Evolutionary conservation across 2,888 invertebrate genomes (phyloP).

Genomic region (Ectemnius cavifrons): DNA sequence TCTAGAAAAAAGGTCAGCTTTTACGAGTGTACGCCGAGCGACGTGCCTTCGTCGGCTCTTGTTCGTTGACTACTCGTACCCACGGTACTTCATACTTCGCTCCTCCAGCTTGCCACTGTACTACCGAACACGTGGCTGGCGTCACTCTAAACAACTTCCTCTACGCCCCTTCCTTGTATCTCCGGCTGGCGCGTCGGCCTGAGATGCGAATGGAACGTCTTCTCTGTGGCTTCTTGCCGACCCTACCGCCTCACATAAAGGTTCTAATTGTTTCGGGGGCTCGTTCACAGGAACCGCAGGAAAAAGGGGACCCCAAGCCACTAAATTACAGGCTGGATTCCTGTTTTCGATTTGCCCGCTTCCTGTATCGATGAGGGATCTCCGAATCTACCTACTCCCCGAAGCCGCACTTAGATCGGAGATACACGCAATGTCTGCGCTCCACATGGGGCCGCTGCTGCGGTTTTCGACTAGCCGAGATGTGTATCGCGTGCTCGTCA

Average conservation of each 20-base stretch:
- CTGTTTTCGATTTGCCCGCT: slow-evolving; percentile 51
- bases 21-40: slow-evolving; percentile 28
- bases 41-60: slow-evolving; percentile 5
- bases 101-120: slow-evolving; percentile 15
- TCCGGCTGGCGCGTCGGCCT: slow-evolving; percentile 14
- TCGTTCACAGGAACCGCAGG: slow-evolving; percentile 30
- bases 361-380: slow-evolving; percentile 39
- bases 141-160: slow-evolving; percentile 63
- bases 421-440: not conserved
- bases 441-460: not conserved
- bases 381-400: not conserved
- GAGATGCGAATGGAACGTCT: slow-evolving; percentile 38
- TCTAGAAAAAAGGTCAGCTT: slow-evolving; percentile 39
- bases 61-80: slow-evolving; percentile 27
- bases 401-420: not conserved
- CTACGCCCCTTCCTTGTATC: slow-evolving; percentile 23
- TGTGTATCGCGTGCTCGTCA: not conserved
- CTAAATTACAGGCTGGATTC: slow-evolving; percentile 46
- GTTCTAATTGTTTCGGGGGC: slow-evolving; percentile 67
- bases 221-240: slow-evolving; percentile 56
- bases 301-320: slow-evolving; percentile 28
- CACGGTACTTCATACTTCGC: slow-evolving; percentile 32
- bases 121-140: slow-evolving; percentile 57
- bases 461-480: not conserved
- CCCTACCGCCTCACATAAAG: slow-evolving; percentile 59